A percentile compares a stretch with the other conserved stretches of the same genome.
phyloP scores from a whole-genome alignment of 2,888 invertebrate species.

The Maniola hyperantus region DNA sequence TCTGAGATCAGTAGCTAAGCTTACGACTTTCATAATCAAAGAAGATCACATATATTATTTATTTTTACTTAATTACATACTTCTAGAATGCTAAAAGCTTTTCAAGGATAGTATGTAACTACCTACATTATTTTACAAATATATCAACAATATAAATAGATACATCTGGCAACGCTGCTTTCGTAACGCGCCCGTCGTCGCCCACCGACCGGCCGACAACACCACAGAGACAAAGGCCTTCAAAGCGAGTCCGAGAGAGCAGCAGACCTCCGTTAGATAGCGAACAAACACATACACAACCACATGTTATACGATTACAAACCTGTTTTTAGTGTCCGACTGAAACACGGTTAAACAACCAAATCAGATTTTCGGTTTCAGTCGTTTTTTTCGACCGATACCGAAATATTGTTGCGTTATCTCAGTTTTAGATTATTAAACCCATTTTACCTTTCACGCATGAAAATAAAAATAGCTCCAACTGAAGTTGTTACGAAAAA shows the following conservation, averaged over 20 bases:
- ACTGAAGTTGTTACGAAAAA: neutral
- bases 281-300: constrained; percentile 77
- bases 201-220: constrained; percentile 61
- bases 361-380: neutral
- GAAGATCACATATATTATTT: too few species aligned
- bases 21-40: too few species aligned
- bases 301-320: constrained; percentile 70
- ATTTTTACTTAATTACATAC: too few species aligned
- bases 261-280: constrained; percentile 81
- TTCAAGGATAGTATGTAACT: too few species aligned
- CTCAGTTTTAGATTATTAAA: neutral
- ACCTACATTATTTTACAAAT: too few species aligned
- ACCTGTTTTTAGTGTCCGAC: constrained; percentile 23
- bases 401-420: neutral
- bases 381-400: neutral
- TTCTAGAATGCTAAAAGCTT: too few species aligned
- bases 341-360: constrained; percentile 16
- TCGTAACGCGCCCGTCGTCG: constrained; percentile 57
- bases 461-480: neutral
- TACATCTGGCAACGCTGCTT: constrained; percentile 23
- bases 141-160: neutral
- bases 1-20: too few species aligned
- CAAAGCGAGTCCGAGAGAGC: constrained; percentile 83
- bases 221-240: constrained; percentile 83
- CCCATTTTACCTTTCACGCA: neutral